Evolutionary conservation across 2,888 invertebrate species (phyloP), one percentile per base, ranked within the genome.

Genomic region (Drosophila pseudotakahashii): DNA sequence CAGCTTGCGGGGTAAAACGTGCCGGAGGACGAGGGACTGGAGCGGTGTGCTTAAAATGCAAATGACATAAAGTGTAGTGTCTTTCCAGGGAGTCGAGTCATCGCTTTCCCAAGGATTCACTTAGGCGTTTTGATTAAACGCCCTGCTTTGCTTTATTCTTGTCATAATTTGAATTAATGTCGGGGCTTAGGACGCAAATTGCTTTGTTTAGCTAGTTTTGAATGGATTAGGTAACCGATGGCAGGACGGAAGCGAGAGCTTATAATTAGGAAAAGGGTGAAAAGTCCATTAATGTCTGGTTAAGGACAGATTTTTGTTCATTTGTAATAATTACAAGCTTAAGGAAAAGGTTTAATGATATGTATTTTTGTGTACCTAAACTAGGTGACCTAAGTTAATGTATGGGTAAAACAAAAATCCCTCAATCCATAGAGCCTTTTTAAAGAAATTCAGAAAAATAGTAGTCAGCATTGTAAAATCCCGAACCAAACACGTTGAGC

Each of bases 51-150:
- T 63, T 73, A 41, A 72, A 73, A 73, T 63, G 72, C 57, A 63
- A 63, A 72, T 73, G 63, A 72, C 48, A 63, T 39, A 50, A 50
- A 58, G 26, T 62, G 48, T 72, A 72, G 48, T 47, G 51, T 37
- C 72, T 48, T 71, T 19, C 16, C 50, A 13, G 72, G 32, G 39
- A 61, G 50, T 54, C 44, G 30, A 54, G 52, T 55, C 42, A 47
- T 71, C 39, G 54, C 32, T 34, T 41, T 37, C 4, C 44, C 23
- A 19, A 11, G 54, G 51, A 57, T 67, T 73, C 53, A 74, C 74
- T 68, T 57, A 73, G 73, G 42, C 55, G 23, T 45, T 59, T 62
- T 72, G 60, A 78, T 68, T 72, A 64, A 75, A 50, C 42, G 61
- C 45, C 55, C 42, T 30, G 58, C 59, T 59, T 62, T 70, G 69